Evolutionary conservation across 2,113 vertebrate species (phyloP).

Genomic region (Piprites chloris): DNA sequence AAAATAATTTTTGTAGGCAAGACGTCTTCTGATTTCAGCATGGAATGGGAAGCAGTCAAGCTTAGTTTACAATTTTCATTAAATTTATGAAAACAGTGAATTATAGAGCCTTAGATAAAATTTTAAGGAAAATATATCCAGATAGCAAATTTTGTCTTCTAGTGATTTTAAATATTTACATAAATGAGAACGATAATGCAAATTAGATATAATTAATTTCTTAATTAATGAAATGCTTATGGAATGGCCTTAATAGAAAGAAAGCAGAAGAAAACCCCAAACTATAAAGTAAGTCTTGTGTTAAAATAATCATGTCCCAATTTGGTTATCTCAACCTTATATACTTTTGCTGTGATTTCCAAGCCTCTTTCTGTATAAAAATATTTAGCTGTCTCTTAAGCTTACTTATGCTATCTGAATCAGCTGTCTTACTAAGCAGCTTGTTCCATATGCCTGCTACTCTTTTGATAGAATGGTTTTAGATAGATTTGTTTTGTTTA

Average conservation of each 20-base stretch:
- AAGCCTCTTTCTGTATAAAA: neutral
- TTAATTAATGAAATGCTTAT: neutral
- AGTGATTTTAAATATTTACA: neutral
- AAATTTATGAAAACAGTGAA: neutral
- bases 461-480: neutral
- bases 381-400: neutral
- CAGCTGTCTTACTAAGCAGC: neutral
- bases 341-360: neutral
- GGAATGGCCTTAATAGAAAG: neutral
- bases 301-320: neutral
- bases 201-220: neutral
- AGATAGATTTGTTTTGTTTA: neutral
- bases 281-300: neutral
- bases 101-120: neutral
- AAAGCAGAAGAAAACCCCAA: accelerated
- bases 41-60: neutral
- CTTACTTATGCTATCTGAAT: constrained; percentile 10
- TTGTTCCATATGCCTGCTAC: neutral
- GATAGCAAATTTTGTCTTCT: neutral
- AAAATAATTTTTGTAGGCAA: neutral
- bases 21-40: neutral
- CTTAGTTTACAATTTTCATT: neutral
- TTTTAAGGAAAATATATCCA: neutral
- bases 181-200: neutral
- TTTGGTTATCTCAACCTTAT: neutral